Conservation (phyloP, 2,113 vertebrate genomes). For the Cnemophilus loriae region DNA sequence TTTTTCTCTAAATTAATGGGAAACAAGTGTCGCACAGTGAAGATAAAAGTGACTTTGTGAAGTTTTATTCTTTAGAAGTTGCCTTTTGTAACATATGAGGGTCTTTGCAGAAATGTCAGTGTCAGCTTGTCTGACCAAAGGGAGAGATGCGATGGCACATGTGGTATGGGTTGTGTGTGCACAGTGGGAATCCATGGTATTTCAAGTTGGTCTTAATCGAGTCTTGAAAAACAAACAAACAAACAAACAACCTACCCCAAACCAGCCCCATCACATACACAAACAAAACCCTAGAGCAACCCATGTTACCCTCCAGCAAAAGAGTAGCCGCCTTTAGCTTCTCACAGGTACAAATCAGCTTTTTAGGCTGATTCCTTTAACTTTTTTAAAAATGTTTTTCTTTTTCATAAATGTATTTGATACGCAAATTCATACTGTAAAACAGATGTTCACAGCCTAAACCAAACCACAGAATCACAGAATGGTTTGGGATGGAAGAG, state of each 20-base stretch:
- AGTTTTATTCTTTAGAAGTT: neutral
- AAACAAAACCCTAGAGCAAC: neutral
- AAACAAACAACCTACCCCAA: neutral
- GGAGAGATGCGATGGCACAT: accelerated
- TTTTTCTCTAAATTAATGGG: slow-evolving; percentile 45
- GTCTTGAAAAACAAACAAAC: neutral
- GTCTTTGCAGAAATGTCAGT: neutral
- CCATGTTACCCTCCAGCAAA: neutral
- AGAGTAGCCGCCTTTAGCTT: neutral
- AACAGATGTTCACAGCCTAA: neutral
- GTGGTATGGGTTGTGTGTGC: neutral
- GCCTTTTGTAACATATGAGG: neutral
- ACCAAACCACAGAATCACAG: neutral
- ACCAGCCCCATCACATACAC: neutral
- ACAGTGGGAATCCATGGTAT: accelerated
- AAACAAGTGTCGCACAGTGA: neutral
- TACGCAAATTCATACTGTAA: neutral
- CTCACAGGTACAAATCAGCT: neutral
- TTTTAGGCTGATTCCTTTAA: neutral
- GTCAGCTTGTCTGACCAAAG: neutral
- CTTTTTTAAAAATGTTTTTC: accelerated
- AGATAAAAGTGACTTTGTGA: slow-evolving; percentile 53
- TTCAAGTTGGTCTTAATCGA: neutral
- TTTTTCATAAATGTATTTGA: neutral
- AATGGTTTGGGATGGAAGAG: neutral